Conservation (phyloP, 2,113 vertebrate genomes). For the Pyxicephalus adspersus region DNA sequence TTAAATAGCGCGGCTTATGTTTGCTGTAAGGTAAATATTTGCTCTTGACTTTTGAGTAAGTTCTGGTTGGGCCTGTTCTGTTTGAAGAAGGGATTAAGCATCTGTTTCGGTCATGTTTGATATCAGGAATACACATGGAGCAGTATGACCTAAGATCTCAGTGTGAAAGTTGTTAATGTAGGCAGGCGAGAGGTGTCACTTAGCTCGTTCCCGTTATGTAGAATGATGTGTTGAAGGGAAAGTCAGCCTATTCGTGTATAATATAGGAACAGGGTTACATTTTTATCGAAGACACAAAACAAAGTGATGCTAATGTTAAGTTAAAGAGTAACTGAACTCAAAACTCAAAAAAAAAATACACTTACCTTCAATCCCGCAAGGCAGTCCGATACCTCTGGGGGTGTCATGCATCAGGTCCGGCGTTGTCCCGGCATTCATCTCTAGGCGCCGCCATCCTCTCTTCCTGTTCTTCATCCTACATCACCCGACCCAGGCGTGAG, state of each 20-base stretch:
- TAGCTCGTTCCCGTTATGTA: not conserved
- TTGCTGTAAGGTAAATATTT: constrained; percentile 30
- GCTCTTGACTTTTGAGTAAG: constrained; percentile 37
- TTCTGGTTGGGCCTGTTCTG: constrained; percentile 12
- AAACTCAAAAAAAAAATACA: no score
- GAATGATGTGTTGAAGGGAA: not conserved
- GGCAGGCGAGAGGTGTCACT: not conserved
- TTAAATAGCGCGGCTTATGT: constrained; percentile 30
- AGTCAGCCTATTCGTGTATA: not conserved
- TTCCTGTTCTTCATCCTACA: no score
- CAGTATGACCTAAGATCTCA: constrained; percentile 13
- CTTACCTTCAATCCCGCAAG: no score
- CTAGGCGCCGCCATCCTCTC: no score
- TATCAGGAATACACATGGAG: constrained; percentile 3
- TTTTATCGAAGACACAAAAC: not conserved
- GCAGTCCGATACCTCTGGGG: no score
- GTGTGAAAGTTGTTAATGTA: constrained; percentile 46
- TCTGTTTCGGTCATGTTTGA: constrained; percentile 47
- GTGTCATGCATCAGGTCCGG: no score
- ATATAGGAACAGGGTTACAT: not conserved
- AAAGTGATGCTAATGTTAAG: not conserved
- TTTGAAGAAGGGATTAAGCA: constrained; percentile 31
- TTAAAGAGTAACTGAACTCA: no score
- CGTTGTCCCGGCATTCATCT: no score
- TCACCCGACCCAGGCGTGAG: no score